Evolutionary conservation across 1,140 invertebrate genomes (phyloP), one percentile per base, ranked within the genome.

Genomic region (Neuroterus valhalla): DNA sequence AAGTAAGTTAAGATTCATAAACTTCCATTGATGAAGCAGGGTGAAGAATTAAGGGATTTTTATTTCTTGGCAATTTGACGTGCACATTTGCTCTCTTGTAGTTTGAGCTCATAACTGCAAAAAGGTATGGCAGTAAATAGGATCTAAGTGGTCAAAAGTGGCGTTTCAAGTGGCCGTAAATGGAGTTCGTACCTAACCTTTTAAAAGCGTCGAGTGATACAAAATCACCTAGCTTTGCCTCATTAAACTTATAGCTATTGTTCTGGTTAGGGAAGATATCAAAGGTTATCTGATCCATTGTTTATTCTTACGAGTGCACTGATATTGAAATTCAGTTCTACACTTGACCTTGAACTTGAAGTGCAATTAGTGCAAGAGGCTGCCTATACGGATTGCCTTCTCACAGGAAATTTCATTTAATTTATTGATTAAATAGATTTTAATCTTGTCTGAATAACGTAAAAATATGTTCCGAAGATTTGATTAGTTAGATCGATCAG

Each of bases 131-230:
- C 78, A 79, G 76, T 81, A 78, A 79, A 81, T 81, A 74, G 78
- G 72, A 79, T 78, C 76, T 81, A 81, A 81, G 79, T 79, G 80
- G 79, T 79, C 75, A 79, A 81, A 81, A 79, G 80, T 81, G 80
- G 77, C 70, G 75, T 76, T 76, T 78, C 78, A 81, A 82, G 80
- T 82, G 80, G 78, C 78, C 78, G 72, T 81, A 81, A 81, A 78
- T 75, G 77, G 76, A 73, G 74, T 55, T 71, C 75, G 68, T 77
- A 74, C 76, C 80, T 79, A 81, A 78, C 77, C 78, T 79, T 75
- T 74, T 78, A 78, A 75, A 78, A 78, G 78, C 79, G 75, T 78
- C 75, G 76, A 80, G 77, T 73, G 78, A 80, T 78, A 82, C 77
- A 78, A 79, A 76, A 79, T 79, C 75, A 55, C 52, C 52, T 55